These are phyloP conservation scores for Thera obeliscata DNA, from an alignment of 2,888 invertebrate genomes.

Conservation along the genomic window DNA sequence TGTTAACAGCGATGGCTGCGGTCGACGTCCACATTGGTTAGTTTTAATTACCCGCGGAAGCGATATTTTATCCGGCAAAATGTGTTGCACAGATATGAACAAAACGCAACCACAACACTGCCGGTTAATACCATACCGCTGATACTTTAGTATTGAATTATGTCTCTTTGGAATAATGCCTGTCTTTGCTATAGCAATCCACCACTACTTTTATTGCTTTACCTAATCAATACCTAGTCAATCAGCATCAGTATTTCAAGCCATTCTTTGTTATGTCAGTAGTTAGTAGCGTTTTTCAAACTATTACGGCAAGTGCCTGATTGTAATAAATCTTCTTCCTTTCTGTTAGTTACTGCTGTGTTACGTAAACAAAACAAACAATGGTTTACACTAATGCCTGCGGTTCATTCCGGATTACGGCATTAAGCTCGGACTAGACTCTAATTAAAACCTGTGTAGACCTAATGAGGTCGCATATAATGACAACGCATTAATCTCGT, in stretches of 20 bases:
- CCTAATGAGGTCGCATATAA: constrained; percentile 75
- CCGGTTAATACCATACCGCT: constrained; percentile 36
- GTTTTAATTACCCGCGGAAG: constrained; percentile 73
- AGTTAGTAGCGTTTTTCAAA: neutral
- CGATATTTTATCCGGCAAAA: constrained; percentile 69
- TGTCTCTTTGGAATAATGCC: constrained; percentile 2
- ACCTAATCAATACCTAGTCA: neutral
- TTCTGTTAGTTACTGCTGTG: constrained; percentile 18
- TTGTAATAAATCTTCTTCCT: constrained; percentile 12
- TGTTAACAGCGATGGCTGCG: constrained; percentile 59
- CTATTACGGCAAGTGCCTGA: neutral
- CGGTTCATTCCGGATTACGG: constrained; percentile 53
- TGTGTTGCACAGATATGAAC: constrained; percentile 62
- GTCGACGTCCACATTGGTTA: constrained; percentile 61
- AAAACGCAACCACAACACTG: constrained; percentile 58
- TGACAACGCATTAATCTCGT: constrained; percentile 79
- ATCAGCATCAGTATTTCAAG: neutral
- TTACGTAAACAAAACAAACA: constrained; percentile 39
- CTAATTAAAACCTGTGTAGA: constrained; percentile 75
- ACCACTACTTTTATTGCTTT: constrained; percentile 7
- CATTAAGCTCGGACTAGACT: constrained; percentile 55
- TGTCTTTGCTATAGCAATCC: constrained; percentile 1
- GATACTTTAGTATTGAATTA: constrained; percentile 50
- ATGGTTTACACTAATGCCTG: constrained; percentile 33
- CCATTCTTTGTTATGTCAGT: too few relatives aligned